Evolutionary conservation across 2,797 vertebrate species (phyloP), one percentile per base, ranked within the genome.

Genomic region (Syndactyla subalaris): DNA sequence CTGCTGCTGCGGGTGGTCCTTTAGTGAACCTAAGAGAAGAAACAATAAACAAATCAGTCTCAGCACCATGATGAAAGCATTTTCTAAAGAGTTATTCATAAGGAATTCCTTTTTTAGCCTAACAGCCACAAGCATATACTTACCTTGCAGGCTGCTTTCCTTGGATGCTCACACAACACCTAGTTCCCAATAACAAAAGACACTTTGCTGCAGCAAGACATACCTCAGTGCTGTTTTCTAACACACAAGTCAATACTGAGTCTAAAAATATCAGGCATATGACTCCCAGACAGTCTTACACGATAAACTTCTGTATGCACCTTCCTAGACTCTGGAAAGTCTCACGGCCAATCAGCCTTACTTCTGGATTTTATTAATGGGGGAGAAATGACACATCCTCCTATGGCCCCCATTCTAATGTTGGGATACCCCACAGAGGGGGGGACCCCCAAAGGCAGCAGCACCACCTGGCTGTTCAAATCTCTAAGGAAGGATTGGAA

Each of bases 1-100:
- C 92, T 99, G 99, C 39, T 98, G 97, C 96, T 98, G 98, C 0
- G 99, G 99, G 87, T 99, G 99, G 95, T 98, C 99, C 97, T 99
- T 99, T 96, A 98, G 96, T 6, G 97, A 86, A 88, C 98, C 99
- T 99, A 15, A 23, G 87, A 70, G 70, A 96, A 67, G 75, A 94
- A 91, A 87, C 23, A 82, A 85, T 13, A 49, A 51, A 15, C 10
- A 27, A 54, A 61, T 95, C 65, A 90, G 12, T 61, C 36, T 51
- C 22, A n/a, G 52, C 7, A 18, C 61, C 34, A 19, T 0, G 4
- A 77, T 41, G 30, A 38, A 38, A 71, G 24, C 41, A 43, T 57
- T 83, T 83, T 54, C 57, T 63, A 30, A 72, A 63, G 45, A 2
- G 2, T 30, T 75, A 15, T 30, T 41, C 0, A 0, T 4, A 36